phyloP scores from a whole-genome alignment of 1,140 invertebrate genomes.

The Ericerus pela region DNA sequence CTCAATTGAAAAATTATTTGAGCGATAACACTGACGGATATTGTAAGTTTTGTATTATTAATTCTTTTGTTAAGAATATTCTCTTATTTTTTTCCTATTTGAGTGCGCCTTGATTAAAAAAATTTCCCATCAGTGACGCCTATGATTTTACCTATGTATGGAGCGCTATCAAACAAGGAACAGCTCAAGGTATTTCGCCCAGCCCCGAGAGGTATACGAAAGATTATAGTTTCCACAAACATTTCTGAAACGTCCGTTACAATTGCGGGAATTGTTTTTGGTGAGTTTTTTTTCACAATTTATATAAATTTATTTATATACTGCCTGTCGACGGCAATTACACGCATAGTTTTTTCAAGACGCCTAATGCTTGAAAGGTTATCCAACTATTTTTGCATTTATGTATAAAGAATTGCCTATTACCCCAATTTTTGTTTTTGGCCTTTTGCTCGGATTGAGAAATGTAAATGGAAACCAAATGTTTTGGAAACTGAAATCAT shows the following conservation, averaged over 20 bases:
- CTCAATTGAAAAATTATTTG: constrained; percentile 49
- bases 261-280: constrained; percentile 78
- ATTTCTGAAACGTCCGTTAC: constrained; percentile 94
- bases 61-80: neutral
- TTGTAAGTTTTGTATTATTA: constrained; percentile 30
- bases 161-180: constrained; percentile 64
- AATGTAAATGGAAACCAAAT: too few species aligned
- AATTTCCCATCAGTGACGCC: constrained; percentile 43
- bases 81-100: constrained; percentile 14
- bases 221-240: constrained; percentile 81
- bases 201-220: constrained; percentile 56
- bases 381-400: too few species aligned
- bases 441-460: too few species aligned
- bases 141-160: constrained; percentile 81
- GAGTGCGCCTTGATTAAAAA: constrained; percentile 14
- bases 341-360: too few species aligned
- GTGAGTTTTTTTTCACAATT: constrained; percentile 32
- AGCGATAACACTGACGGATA: constrained; percentile 34
- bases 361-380: too few species aligned
- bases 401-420: too few species aligned
- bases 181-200: constrained; percentile 79
- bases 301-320: neutral
- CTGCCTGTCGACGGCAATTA: neutral
- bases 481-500: too few species aligned
- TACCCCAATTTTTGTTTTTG: too few species aligned